Conservation (phyloP, 1,140 invertebrate species). For the Calliphora vicina region DNA sequence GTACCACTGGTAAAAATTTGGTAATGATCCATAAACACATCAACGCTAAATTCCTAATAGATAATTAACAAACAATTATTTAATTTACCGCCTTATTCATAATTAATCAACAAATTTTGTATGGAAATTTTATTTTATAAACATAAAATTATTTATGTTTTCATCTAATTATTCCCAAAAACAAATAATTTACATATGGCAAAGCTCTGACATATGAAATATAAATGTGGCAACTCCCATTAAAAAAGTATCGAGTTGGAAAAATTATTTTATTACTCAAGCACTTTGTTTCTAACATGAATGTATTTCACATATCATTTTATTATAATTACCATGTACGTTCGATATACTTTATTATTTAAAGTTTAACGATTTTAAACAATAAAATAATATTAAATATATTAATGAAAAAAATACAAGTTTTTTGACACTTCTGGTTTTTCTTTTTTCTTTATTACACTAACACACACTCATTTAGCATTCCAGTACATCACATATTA, state of each 20-base stretch:
- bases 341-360: neutral
- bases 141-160: neutral
- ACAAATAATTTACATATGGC: neutral
- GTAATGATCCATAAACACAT: no score
- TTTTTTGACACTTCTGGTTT: neutral
- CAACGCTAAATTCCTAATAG: no score
- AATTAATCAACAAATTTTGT: no score
- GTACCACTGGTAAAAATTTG: no score
- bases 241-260: slow-evolving; percentile 11
- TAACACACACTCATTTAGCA: neutral
- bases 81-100: no score
- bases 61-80: no score
- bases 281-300: no score
- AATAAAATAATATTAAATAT: no score
- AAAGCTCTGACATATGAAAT: neutral
- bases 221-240: neutral
- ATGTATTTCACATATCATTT: neutral
- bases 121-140: no score
- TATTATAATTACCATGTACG: neutral
- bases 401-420: neutral
- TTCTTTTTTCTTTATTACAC: neutral
- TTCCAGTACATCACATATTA: slow-evolving; percentile 14
- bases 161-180: neutral
- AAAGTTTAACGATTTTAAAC: neutral
- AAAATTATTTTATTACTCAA: neutral